Evolutionary conservation across 2,888 invertebrate species (phyloP), one percentile per base, ranked within the genome.

Genomic region (Imbricaverruca yamaguchii): DNA sequence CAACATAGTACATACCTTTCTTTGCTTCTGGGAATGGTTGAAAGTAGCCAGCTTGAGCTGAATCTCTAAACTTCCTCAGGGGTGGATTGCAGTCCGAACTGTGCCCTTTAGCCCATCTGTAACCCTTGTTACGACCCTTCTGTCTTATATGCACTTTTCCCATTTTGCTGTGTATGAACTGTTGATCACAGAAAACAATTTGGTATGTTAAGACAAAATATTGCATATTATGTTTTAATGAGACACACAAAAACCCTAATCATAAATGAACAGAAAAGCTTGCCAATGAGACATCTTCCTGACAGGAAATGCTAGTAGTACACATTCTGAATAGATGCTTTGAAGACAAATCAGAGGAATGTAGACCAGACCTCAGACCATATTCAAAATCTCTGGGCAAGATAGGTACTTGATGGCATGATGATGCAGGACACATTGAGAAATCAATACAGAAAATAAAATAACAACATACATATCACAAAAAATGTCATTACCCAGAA

Each of bases 141-240:
- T 74, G 74, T 10, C 74, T 13, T 10, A 74, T 7, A 15, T 55
- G 18, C 4, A 55, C 55, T 23, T 74, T 74, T 15, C 74, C 74
- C 74, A 74, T 74, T 10, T 10, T 65, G n/a, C n/a, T 18, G 12
- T 9, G 9, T 15, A 18, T 18, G 1, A 8, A 18, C 61, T 18
- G 18, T 61, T 3, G 61, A 61, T 61, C 57, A 57, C 39, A 39
- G 39, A 39, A 39, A 39, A 39, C 77, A 23, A 80, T 55, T 63
- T 13, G 10, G 25, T 82, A 82, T 63, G 65, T 23, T 6, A 18
- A 23, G 57, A 39, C n/a, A 67, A 67, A 80, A 65, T 61, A n/a
- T 65, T 81, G 11, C 12, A 80, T 67, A 80, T 67, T 55, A 55
- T 39, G 18, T 56, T 13, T 82, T 81, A 39, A 82, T 80, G 78